Evolutionary conservation across 2,797 vertebrate species (phyloP), one percentile per base, ranked within the genome.

Genomic region (Sebastes vulpes): DNA sequence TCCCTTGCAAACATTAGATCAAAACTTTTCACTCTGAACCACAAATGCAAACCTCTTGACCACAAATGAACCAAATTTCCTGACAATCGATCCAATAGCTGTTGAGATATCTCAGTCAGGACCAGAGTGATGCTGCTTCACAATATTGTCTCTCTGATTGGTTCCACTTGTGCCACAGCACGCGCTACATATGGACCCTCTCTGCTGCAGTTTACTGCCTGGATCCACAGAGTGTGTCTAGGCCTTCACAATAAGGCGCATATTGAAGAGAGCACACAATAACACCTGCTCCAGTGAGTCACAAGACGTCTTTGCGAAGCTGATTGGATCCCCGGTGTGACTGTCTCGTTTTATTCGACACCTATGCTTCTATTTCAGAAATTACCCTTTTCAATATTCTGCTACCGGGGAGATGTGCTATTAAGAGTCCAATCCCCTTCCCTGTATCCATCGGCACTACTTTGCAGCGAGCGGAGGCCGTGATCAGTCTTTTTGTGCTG

Each of bases 211-310:
- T 79, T 83, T 68, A 70, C 75, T 67, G 48, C 60, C 76, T 9
- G 23, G 87, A 88, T 81, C 75, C 69, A 60, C 38, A 7, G 26
- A 70, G 68, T 74, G 68, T 68, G 32, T 77, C 81, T 75, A 74
- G 70, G 59, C 69, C 57, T 54, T 57, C 75, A 65, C 77, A 60
- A 57, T 79, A 53, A 84, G 48, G 18, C 66, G 77, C 77, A 65
- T 81, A 35, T 61, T 78, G 50, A 82, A 77, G 71, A 78, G 10
- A 48, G 81, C 82, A 91, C 87, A 92, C 84, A 86, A 81, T 69
- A 89, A 77, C 90, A 90, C 86, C 88, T 90, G 91, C 84, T 86
- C 59, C 69, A 72, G 69, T 64, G 75, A 90, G 54, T 91, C 73
- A 79, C 78, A 82, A 42, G 52, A 81, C 21, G 9, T 75, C 68